Percentiles rank a stretch among this genome's conserved stretches.
Evolutionary conservation across 1,140 invertebrate species (phyloP).

Genomic region (Diorhabda elongata): DNA sequence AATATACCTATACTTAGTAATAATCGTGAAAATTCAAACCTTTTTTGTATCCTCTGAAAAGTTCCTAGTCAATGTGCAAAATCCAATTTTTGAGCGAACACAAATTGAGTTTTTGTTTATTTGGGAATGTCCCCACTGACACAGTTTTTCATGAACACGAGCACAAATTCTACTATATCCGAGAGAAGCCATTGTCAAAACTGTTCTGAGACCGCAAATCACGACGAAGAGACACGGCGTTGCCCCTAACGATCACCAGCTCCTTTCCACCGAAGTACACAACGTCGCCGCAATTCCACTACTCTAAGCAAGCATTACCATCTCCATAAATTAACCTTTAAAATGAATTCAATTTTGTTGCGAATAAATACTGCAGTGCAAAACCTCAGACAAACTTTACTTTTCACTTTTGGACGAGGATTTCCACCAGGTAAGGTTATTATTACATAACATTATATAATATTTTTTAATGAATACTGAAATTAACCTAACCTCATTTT

Average conservation of each 20-base stretch:
- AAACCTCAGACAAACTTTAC: conserved; percentile 44
- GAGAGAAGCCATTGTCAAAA: conserved; percentile 73
- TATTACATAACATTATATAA: conserved; percentile 38
- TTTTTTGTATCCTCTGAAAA: conserved; percentile 11
- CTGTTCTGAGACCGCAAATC: conserved; percentile 51
- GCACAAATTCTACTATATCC: conserved; percentile 71
- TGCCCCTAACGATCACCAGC: neutral
- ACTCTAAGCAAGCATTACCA: conserved; percentile 11
- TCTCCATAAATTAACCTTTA: conserved; percentile 1
- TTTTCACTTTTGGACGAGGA: conserved; percentile 41
- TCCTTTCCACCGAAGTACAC: conserved; percentile 7
- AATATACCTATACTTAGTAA: neutral
- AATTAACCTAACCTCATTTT: conserved; percentile 40
- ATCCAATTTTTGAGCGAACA: conserved; percentile 58
- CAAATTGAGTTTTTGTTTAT: conserved; percentile 57
- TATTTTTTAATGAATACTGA: conserved; percentile 11
- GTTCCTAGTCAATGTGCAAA: conserved; percentile 47
- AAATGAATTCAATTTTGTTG: conserved; percentile 33
- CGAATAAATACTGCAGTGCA: conserved; percentile 40
- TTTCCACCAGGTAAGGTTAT: conserved; percentile 49
- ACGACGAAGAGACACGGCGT: conserved; percentile 8
- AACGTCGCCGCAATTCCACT: conserved; percentile 19
- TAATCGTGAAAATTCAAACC: conserved; percentile 8
- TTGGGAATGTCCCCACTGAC: conserved; percentile 64
- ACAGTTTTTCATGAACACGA: conserved; percentile 71